Evolutionary conservation across 2,113 vertebrate genomes (phyloP).

Genomic region (Vicugna pacos): DNA sequence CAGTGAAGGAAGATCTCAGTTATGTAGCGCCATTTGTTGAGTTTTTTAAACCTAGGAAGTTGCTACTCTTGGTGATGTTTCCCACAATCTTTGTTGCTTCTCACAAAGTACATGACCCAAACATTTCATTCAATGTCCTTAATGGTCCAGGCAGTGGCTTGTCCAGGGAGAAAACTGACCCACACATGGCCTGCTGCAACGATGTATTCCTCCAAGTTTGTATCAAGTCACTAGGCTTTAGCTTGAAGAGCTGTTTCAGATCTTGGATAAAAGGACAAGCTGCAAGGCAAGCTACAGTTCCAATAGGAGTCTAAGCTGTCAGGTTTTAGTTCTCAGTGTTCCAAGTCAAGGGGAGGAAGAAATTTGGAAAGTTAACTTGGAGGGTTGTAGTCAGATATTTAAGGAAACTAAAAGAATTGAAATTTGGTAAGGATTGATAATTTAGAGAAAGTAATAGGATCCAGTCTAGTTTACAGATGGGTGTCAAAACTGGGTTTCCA

Average conservation of each 20-base stretch:
- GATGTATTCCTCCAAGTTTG: background rate
- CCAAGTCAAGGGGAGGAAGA: background rate
- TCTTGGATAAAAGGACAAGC: background rate
- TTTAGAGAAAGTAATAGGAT: background rate
- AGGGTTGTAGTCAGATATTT: background rate
- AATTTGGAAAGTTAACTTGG: background rate
- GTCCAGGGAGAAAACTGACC: background rate
- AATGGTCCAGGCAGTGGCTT: background rate
- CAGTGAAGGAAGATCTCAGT: background rate
- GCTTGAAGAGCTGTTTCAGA: background rate
- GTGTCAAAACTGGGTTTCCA: background rate
- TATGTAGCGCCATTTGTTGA: background rate
- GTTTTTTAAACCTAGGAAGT: background rate
- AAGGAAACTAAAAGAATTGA: background rate
- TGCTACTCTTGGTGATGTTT: background rate
- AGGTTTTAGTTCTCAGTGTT: background rate
- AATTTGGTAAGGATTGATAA: background rate
- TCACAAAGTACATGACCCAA: background rate
- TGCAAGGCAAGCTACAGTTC: background rate
- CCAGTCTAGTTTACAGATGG: background rate
- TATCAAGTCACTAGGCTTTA: background rate
- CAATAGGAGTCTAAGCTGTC: background rate
- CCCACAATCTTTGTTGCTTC: background rate
- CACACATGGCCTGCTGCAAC: background rate
- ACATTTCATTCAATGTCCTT: background rate